phyloP scores from a whole-genome alignment of 2,113 vertebrate species.

The Gobio gobio region DNA sequence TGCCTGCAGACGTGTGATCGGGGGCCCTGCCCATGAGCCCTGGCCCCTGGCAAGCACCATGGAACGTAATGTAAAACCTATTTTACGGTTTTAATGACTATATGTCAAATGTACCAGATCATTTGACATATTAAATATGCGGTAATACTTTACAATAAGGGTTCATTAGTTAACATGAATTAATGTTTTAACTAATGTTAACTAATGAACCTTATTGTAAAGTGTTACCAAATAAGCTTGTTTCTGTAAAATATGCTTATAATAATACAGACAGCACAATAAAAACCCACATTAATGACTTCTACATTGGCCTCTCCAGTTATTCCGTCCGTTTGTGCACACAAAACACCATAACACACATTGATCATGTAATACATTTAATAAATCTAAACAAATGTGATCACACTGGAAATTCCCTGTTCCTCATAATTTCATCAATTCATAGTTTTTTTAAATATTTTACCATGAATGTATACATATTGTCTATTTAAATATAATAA shows the following conservation, averaged over 20 bases:
- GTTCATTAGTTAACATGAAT: too few relatives aligned
- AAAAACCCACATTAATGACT: neutral
- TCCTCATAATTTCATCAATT: neutral
- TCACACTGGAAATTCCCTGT: neutral
- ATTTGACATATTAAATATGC: neutral
- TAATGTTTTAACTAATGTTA: too few relatives aligned
- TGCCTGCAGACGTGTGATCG: conserved; percentile 14
- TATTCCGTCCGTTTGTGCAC: neutral
- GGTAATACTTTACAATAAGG: too few relatives aligned
- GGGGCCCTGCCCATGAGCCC: conserved; percentile 13
- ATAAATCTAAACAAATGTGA: neutral
- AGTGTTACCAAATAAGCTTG: too few relatives aligned
- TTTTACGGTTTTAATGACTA: neutral
- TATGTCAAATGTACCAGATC: neutral
- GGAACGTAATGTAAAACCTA: too few relatives aligned
- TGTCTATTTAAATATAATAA: neutral
- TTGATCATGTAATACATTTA: too few relatives aligned
- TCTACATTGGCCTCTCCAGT: neutral
- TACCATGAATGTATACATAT: neutral
- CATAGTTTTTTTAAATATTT: neutral
- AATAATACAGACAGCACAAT: neutral
- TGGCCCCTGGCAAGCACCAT: neutral
- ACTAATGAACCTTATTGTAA: too few relatives aligned
- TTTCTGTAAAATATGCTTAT: neutral
- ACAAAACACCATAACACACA: neutral